phyloP scores from a whole-genome alignment of 2,888 invertebrate genomes.

The Dryadula phaetusa region DNA sequence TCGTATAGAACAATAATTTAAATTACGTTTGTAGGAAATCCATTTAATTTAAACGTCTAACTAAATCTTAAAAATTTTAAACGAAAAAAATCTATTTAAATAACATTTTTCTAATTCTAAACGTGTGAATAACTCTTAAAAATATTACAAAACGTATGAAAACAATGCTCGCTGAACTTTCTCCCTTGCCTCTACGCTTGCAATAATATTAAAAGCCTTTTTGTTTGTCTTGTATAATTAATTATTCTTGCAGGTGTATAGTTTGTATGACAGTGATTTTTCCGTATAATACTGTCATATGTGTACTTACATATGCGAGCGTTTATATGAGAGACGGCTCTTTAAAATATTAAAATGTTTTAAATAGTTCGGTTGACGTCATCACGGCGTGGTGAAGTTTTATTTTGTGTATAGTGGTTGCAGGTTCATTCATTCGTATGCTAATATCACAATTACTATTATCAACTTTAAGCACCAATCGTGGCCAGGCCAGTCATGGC shows the following conservation, averaged over 20 bases:
- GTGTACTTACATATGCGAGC: not conserved
- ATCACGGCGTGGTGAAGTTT: too few relatives aligned
- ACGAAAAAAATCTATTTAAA: not conserved
- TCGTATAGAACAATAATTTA: too few relatives aligned
- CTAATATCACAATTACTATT: too few relatives aligned
- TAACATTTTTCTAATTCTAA: not conserved
- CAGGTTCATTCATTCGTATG: too few relatives aligned
- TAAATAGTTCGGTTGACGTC: not conserved
- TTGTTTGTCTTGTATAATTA: conserved; percentile 38
- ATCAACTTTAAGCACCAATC: too few relatives aligned
- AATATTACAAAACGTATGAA: conserved; percentile 22
- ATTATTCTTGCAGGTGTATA: conserved; percentile 36
- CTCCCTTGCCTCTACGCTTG: conserved; percentile 22
- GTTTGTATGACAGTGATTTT: conserved; percentile 15
- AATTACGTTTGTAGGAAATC: too few relatives aligned
- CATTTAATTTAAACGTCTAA: too few relatives aligned
- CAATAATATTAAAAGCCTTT: conserved; percentile 41
- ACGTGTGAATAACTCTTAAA: conserved; percentile 2
- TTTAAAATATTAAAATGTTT: not conserved
- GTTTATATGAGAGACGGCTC: not conserved
- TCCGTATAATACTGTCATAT: not conserved
- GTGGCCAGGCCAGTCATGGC: too few relatives aligned
- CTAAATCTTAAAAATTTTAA: too few relatives aligned
- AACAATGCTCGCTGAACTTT: conserved; percentile 22
- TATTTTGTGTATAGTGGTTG: too few relatives aligned